phyloP scores from a whole-genome alignment of 2,113 vertebrate genomes.

The Aspidoscelis tigris region DNA sequence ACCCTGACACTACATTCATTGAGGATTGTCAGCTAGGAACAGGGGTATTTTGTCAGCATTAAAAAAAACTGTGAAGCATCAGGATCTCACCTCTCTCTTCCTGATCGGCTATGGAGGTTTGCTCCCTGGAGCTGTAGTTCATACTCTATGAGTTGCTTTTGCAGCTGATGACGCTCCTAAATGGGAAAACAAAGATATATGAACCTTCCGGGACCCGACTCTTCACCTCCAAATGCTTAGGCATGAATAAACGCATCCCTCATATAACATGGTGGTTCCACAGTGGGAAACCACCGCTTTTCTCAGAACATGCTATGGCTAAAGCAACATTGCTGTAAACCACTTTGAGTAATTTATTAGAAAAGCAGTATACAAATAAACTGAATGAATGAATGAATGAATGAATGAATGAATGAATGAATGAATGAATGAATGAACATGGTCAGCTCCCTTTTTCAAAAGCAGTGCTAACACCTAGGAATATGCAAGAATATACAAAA shows the following conservation, averaged over 20 bases:
- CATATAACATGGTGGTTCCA: not conserved
- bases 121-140: constrained; percentile 84
- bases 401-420: too few species aligned
- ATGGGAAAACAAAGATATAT: constrained; percentile 27
- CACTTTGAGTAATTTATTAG: too few species aligned
- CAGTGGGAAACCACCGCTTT: not conserved
- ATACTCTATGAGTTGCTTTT: constrained; percentile 84
- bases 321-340: too few species aligned
- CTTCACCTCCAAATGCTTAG: not conserved
- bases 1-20: not conserved
- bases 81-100: constrained; percentile 80
- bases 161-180: constrained; percentile 90
- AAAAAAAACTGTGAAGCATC: not conserved
- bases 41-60: not conserved
- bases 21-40: not conserved
- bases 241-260: not conserved
- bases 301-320: too few species aligned
- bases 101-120: constrained; percentile 69
- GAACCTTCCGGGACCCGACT: too few species aligned
- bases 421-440: too few species aligned
- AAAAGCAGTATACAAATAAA: too few species aligned
- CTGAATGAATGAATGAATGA: too few species aligned
- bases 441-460: too few species aligned
- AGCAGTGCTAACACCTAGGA: too few species aligned
- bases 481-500: too few species aligned